phyloP scores from a whole-genome alignment of 2,797 vertebrate genomes.

The Hippocampus kuda region DNA sequence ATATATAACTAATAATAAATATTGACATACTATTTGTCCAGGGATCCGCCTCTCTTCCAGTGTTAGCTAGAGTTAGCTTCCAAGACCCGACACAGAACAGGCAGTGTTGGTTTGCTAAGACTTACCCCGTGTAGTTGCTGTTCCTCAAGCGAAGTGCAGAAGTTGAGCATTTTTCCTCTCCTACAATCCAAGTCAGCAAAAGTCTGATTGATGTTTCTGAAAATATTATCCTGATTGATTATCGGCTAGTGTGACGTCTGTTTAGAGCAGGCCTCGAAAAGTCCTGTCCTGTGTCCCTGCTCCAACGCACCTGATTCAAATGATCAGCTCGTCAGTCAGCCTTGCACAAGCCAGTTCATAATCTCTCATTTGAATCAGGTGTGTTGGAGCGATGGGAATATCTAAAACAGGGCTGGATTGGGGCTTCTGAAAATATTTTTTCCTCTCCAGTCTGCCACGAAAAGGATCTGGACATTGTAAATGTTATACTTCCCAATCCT shows the following conservation, averaged over 20 bases:
- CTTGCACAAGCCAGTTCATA: too few relatives aligned
- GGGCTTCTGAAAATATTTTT: too few relatives aligned
- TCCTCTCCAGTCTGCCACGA: too few relatives aligned
- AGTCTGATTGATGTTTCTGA: not conserved
- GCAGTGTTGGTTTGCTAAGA: not conserved
- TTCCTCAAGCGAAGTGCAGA: not conserved
- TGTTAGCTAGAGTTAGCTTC: not conserved
- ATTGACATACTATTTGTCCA: not conserved
- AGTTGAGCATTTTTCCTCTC: not conserved
- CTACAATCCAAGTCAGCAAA: not conserved
- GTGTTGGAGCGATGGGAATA: too few relatives aligned
- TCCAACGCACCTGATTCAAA: too few relatives aligned
- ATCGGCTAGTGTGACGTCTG: not conserved
- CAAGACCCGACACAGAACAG: not conserved
- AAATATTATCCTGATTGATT: not conserved
- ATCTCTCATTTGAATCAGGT: too few relatives aligned
- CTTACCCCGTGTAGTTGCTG: not conserved
- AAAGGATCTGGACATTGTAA: too few relatives aligned
- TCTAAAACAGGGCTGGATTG: too few relatives aligned
- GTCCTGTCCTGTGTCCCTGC: too few relatives aligned
- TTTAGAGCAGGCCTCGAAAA: too few relatives aligned
- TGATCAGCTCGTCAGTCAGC: too few relatives aligned
- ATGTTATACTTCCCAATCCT: not conserved
- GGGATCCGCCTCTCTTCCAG: not conserved
- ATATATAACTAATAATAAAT: too few relatives aligned